A percentile compares a stretch with the other conserved stretches of the same genome.
These are phyloP conservation scores for Slavum lentiscoides DNA, from an alignment of 2,888 invertebrate species.

Conservation along the genomic window DNA sequence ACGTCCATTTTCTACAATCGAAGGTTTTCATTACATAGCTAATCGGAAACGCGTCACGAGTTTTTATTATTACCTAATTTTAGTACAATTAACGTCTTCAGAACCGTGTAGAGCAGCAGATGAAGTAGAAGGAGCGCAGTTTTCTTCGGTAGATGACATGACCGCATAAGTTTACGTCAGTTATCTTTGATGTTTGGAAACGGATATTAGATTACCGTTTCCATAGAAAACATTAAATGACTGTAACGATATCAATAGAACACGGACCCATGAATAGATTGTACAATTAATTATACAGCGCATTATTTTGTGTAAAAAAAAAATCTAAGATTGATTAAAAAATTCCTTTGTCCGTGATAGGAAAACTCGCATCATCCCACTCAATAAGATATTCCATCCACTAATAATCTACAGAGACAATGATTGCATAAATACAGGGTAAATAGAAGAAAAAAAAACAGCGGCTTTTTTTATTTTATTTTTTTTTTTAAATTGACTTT, in stretches of 20 bases:
- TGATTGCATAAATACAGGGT: too few species aligned
- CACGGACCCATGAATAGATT: not conserved
- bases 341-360: too few species aligned
- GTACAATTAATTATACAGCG: too few species aligned
- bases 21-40: not conserved
- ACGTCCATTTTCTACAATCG: not conserved
- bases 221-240: not conserved
- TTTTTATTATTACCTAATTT: conserved; percentile 6
- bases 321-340: too few species aligned
- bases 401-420: too few species aligned
- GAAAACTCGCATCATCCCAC: too few species aligned
- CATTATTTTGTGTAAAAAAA: too few species aligned
- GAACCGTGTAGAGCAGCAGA: not conserved
- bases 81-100: conserved; percentile 1
- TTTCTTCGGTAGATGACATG: not conserved
- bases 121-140: conserved; percentile 6
- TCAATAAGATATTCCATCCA: too few species aligned
- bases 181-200: not conserved
- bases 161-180: not conserved
- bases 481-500: too few species aligned
- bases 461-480: too few species aligned
- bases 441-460: too few species aligned
- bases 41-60: too few species aligned
- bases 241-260: not conserved
- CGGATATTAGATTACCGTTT: not conserved